Evolutionary conservation across 1,140 invertebrate genomes (phyloP), one percentile per base, ranked within the genome.

Genomic region (Hylaeus volcanicus): DNA sequence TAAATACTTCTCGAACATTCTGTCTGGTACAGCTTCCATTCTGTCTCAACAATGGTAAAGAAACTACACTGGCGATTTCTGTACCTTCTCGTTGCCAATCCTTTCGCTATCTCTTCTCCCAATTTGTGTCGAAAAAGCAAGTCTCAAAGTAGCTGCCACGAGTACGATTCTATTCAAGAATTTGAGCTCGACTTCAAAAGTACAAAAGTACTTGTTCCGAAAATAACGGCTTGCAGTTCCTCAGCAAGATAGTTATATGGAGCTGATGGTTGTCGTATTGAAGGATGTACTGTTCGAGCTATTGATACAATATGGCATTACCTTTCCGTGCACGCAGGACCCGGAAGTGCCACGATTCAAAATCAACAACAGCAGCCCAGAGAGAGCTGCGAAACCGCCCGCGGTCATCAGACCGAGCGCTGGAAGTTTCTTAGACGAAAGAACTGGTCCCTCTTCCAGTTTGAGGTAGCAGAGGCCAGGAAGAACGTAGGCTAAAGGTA

Each of bases 401-500:
- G 97, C 97, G 1, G 95, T 82, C 14, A 95, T 95, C 37, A 97
- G 92, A 2, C 95, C 94, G 37, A 97, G 89, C 1, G 96, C 96
- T 1, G 96, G 96, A 8, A 97, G 90, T 91, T 98, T 98, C 83
- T 94, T 94, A 3, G 94, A 89, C n/a, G 95, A 96, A 39, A 97
- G 91, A 0, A 97, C 82, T 58, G 95, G 93, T 41, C 96, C 96
- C 77, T 96, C 95, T 85, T 97, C 96, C 82, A 98, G 94, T 89
- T 95, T 96, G 78, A 98, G 94, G 87, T 97, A 98, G 88, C 96
- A 96, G 9, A 97, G 89, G 0, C 97, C 96, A 11, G 97, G 97
- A 58, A 98, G 93, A 78, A 98, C 95, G 91, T 97, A 98, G 26
- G 97, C 97, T 79, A 98, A 90, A 8, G 97, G 97, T 74, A 97